Conservation (phyloP, 2,888 invertebrate genomes). For the Tetropium fuscum region DNA sequence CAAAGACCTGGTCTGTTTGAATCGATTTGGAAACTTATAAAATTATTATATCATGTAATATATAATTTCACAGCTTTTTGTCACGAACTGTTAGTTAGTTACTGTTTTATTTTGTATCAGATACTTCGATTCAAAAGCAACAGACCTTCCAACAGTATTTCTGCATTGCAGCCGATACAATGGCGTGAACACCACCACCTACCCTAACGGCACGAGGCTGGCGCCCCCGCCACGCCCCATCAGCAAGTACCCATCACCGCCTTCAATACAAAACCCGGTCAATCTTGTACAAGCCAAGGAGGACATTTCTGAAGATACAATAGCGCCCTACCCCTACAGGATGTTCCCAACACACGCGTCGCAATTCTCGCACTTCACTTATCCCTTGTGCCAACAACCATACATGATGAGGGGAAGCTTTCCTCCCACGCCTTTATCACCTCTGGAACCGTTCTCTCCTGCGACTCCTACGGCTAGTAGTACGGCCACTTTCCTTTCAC, state of each 20-base stretch:
- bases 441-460: slow-evolving; percentile 62
- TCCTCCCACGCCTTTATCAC: slow-evolving; percentile 65
- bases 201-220: slow-evolving; percentile 59
- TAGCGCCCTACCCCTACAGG: slow-evolving; percentile 57
- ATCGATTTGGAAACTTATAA: too few relatives aligned
- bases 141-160: slow-evolving; percentile 33
- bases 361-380: slow-evolving; percentile 50
- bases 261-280: slow-evolving; percentile 60
- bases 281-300: slow-evolving; percentile 65
- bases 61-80: too few relatives aligned
- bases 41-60: too few relatives aligned
- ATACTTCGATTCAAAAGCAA: slow-evolving; percentile 29
- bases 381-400: slow-evolving; percentile 53
- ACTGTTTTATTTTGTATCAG: slow-evolving; percentile 29
- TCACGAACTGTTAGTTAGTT: slow-evolving; percentile 7
- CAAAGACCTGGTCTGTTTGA: too few relatives aligned
- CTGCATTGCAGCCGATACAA: slow-evolving; percentile 57
- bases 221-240: slow-evolving; percentile 55
- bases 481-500: slow-evolving; percentile 63
- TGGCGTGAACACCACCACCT: slow-evolving; percentile 57
- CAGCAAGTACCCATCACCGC: slow-evolving; percentile 62
- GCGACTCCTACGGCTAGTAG: slow-evolving; percentile 63
- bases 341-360: slow-evolving; percentile 54
- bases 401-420: slow-evolving; percentile 64
- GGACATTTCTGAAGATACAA: slow-evolving; percentile 54